A percentile compares a stretch with the other conserved stretches of the same genome.
These are phyloP conservation scores for Eumerus sabulonum DNA, from an alignment of 2,888 invertebrate species.

Conservation along the genomic window DNA sequence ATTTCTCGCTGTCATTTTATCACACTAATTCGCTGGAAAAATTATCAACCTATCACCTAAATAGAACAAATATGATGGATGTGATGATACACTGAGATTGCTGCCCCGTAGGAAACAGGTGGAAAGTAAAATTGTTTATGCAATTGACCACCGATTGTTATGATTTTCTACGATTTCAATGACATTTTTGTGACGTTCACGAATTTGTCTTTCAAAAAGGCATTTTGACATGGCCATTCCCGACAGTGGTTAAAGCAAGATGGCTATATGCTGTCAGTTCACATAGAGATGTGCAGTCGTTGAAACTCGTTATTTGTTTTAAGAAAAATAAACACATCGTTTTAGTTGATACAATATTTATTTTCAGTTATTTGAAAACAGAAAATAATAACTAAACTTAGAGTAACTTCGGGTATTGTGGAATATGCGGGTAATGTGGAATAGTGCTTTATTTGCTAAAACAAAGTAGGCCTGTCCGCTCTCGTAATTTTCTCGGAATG, in stretches of 20 bases:
- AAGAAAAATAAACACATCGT: no score
- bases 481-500: no score
- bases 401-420: no score
- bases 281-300: not conserved
- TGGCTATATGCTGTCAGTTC: not conserved
- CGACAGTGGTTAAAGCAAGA: conserved; percentile 19
- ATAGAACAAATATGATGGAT: conserved; percentile 11
- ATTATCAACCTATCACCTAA: conserved; percentile 1
- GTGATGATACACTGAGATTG: conserved; percentile 21
- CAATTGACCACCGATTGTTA: conserved; percentile 61
- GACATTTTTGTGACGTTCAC: conserved; percentile 63
- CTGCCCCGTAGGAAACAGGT: conserved; percentile 53
- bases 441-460: no score
- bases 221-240: conserved; percentile 33
- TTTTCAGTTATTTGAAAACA: no score
- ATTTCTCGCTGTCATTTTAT: conserved; percentile 85
- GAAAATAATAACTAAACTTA: no score
- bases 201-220: conserved; percentile 44
- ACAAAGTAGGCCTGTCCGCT: no score
- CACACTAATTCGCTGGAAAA: not conserved
- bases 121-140: conserved; percentile 58
- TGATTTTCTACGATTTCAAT: conserved; percentile 58
- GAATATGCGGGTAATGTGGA: no score
- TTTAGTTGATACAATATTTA: no score
- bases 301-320: not conserved